Base-by-base conservation (phyloP, 2,797 vertebrate species). In the Vultur gryphus region DNA sequence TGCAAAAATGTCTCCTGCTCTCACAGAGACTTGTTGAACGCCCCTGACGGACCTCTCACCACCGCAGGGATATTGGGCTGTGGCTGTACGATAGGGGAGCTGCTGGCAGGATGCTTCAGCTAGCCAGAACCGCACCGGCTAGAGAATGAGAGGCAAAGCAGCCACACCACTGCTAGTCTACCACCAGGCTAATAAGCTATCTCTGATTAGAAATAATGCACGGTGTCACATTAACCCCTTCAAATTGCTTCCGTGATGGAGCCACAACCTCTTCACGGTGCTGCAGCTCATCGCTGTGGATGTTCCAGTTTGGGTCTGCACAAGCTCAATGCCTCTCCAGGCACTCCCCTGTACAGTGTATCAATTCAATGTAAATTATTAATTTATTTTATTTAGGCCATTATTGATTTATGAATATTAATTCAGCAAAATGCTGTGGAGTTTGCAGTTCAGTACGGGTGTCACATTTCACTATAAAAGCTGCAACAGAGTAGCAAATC, bases 331-430 rank as follows among this genome's bases (percentile, higher is more conserved):
- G 4, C 17, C 26, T 79, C 26, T 70, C 78, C n/a, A 20, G 54
- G 15, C 15, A 35, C 35, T 46, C 13, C 33, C 17, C 17, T 33
- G 48, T 19, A 31, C 25, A 24, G 21, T 9, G 17, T 41, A 70
- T 33, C 31, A 41, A 29, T 29, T 49, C 16, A 46, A 51, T 2
- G 10, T 48, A 59, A 78, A 78, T 61, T 57, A 76, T 54, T 78
- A 17, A 64, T 85, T 83, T 54, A 1, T 59, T 96, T 88, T 49
- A 54, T 79, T 87, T 85, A 81, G 24, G 18, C 18, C 7, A 25
- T 66, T 84, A 69, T 24, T 82, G 65, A 69, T 84, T 92, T 66
- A 46, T 41, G 11, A 79, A 35, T 72, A 84, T 67, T 51, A 89
- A 84, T 87, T 92, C 46, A 48, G n/a, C 31, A 72, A 88, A 86